These are phyloP conservation scores for Ceramica pisi DNA, from an alignment of 2,888 invertebrate genomes.

Conservation along the genomic window DNA sequence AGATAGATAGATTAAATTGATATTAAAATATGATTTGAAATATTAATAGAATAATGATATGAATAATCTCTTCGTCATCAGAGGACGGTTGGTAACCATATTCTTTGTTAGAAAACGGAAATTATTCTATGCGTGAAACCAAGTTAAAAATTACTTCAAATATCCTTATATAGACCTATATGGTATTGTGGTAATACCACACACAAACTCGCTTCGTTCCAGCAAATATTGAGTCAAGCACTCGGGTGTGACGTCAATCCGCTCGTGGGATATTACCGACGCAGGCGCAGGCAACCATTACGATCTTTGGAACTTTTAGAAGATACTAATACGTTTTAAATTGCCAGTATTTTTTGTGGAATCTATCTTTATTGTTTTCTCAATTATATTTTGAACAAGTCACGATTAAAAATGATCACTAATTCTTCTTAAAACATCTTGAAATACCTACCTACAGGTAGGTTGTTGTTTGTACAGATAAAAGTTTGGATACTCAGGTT, in stretches of 20 bases:
- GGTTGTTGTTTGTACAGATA: constrained; percentile 6
- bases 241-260: constrained; percentile 33
- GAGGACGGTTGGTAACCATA: not conserved
- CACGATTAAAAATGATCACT: constrained; percentile 24
- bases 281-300: constrained; percentile 19
- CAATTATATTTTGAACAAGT: constrained; percentile 31
- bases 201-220: not conserved
- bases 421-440: not conserved
- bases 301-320: constrained; percentile 13
- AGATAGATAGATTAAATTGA: too few relatives aligned
- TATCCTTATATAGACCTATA: not conserved
- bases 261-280: not conserved
- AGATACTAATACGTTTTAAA: constrained; percentile 42
- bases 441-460: not conserved
- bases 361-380: constrained; percentile 2
- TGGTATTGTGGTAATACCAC: not conserved
- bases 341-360: constrained; percentile 24
- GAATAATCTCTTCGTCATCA: not conserved
- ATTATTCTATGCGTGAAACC: not conserved
- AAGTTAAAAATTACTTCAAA: not conserved
- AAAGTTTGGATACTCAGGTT: not conserved
- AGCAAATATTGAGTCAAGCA: constrained; percentile 20
- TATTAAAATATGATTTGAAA: not conserved
- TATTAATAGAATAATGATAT: not conserved
- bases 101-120: not conserved